phyloP scores from a whole-genome alignment of 2,888 invertebrate species.

The Platycnemis pennipes region DNA sequence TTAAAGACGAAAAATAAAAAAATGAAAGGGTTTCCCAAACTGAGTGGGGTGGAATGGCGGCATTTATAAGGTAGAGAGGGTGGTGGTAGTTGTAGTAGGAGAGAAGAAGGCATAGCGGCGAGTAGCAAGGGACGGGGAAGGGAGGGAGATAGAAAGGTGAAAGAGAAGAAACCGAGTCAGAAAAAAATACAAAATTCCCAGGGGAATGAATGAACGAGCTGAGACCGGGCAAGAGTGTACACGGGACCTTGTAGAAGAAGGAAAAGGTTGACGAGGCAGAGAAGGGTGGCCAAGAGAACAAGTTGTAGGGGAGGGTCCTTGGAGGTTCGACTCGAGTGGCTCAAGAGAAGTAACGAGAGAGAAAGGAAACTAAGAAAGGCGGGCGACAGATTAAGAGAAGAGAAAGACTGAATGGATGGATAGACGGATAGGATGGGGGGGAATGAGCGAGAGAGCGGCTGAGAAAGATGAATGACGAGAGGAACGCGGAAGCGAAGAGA shows the following conservation, averaged over 20 bases:
- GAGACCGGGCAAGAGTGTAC: neutral
- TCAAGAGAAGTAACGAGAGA: neutral
- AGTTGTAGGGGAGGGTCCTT: neutral
- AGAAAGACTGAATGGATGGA: neutral
- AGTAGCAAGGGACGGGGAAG: neutral
- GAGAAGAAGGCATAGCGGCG: neutral
- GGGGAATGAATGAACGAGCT: neutral
- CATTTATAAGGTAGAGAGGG: neutral
- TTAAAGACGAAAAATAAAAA: neutral
- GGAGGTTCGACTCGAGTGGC: conserved; percentile 4
- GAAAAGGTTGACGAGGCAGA: neutral
- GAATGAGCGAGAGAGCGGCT: neutral
- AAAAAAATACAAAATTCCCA: neutral
- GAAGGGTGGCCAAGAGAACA: neutral
- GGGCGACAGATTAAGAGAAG: neutral
- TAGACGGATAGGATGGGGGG: neutral
- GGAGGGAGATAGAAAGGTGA: neutral
- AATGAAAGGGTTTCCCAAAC: neutral
- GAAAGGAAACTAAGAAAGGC: neutral
- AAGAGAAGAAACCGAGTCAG: neutral
- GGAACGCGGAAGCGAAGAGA: neutral
- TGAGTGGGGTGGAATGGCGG: neutral
- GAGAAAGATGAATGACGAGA: neutral
- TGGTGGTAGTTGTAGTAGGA: neutral
- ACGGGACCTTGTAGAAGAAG: neutral